Percentiles rank a stretch among this genome's conserved stretches.
These are phyloP conservation scores for Cephus sareptanus DNA, from an alignment of 2,888 invertebrate species.

Conservation along the genomic window DNA sequence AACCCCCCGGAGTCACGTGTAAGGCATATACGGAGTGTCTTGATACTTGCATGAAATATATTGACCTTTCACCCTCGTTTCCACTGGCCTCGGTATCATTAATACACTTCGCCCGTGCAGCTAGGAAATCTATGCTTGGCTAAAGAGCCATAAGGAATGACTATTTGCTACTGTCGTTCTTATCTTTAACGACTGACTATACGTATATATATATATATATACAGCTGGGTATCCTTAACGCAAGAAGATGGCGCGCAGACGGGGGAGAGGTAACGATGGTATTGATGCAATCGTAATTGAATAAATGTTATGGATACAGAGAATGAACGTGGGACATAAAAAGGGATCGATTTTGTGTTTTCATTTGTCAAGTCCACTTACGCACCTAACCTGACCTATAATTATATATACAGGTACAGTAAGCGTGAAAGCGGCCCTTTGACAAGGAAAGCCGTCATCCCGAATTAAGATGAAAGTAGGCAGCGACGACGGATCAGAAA, in stretches of 20 bases:
- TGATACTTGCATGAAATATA: background rate
- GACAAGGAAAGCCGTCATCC: constrained; percentile 9
- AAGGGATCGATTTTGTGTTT: background rate
- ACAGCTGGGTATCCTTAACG: too few species aligned
- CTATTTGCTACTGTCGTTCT: background rate
- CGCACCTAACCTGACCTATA: too few species aligned
- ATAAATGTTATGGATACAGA: background rate
- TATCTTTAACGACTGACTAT: background rate
- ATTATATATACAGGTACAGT: background rate
- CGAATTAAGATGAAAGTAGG: background rate
- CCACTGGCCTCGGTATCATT: background rate
- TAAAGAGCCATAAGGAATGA: background rate
- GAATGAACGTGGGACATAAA: background rate
- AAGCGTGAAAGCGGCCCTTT: background rate
- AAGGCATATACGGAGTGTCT: background rate
- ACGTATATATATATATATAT: background rate
- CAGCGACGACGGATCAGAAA: background rate
- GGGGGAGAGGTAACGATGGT: background rate
- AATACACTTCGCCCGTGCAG: background rate
- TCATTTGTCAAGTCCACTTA: background rate
- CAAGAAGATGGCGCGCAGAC: background rate
- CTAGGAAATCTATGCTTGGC: background rate
- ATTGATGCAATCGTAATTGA: background rate
- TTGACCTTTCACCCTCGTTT: background rate
- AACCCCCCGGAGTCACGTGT: background rate